Evolutionary conservation across 2,888 invertebrate species (phyloP), one percentile per base, ranked within the genome.

Genomic region (Pheosia tremula): DNA sequence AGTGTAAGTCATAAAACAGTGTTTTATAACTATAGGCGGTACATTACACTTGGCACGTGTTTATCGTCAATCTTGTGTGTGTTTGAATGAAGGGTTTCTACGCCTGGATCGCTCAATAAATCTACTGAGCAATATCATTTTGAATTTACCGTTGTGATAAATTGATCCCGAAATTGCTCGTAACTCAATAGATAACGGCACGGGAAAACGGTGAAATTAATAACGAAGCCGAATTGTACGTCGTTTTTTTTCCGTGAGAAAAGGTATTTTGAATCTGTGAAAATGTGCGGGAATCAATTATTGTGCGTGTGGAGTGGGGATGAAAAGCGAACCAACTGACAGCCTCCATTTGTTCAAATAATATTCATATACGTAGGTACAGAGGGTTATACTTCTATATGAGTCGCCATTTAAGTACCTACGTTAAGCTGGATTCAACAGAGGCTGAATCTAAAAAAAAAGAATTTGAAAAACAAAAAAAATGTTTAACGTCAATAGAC

Each of bases 151-250:
- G 69, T 60, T 63, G 71, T 72, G 73, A 78, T 74, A 77, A 77
- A 79, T 78, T 77, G 75, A 74, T 75, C 72, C 74, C 74, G 69
- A 76, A 76, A 79, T 76, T 73, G 73, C 68, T 68, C 77, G 67
- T 79, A 77, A 79, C 69, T 78, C 72, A 78, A 71, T 69, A 71
- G 77, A 78, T 79, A 79, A 71, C 70, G 66, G 72, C 43, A 59
- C 67, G 63, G 66, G 61, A 59, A 65, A 66, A 66, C 72, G 69
- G 66, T 56, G 47, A 69, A 74, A 77, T 74, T 74, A 72, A 78
- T 72, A 74, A 61, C 61, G 55, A 39, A 60, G 55, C 53, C 54
- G 74, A 74, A 74, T 73, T 76, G 74, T 9, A 36, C 57, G 55
- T 49, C 55, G 60, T 70, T 64, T 56, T 61, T 61, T 61, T 56